Percentiles rank a stretch among this genome's conserved stretches.
Evolutionary conservation across 2,888 invertebrate species (phyloP).

Genomic region (Ceramica pisi): DNA sequence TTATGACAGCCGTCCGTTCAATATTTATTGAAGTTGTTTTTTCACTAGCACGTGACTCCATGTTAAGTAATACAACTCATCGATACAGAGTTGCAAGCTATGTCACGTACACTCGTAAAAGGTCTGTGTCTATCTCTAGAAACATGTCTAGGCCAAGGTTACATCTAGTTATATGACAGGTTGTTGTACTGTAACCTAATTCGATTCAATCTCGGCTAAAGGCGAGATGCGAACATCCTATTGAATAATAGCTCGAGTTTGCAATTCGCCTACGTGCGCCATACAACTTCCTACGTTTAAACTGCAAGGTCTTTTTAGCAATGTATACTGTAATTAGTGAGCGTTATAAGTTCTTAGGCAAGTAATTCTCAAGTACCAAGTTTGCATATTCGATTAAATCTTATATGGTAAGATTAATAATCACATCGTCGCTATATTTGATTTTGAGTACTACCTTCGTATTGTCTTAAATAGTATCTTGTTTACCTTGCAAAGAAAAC

Average conservation of each 20-base stretch:
- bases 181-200: conserved; percentile 57
- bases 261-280: conserved; percentile 60
- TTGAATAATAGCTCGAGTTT: conserved; percentile 65
- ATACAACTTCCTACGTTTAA: conserved; percentile 65
- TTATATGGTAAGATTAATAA: conserved; percentile 40
- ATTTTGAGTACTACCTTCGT: conserved; percentile 29
- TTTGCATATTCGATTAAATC: conserved; percentile 50
- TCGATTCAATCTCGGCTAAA: conserved; percentile 53
- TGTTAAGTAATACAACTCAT: conserved; percentile 52
- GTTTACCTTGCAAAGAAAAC: conserved; percentile 40
- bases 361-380: conserved; percentile 37
- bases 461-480: conserved; percentile 28
- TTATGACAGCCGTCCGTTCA: neutral
- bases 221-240: conserved; percentile 52
- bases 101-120: conserved; percentile 65
- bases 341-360: conserved; percentile 32
- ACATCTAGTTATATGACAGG: conserved; percentile 50
- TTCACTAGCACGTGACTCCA: conserved; percentile 41
- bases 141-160: conserved; percentile 68
- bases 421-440: conserved; percentile 41
- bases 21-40: conserved; percentile 31
- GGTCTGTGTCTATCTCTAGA: conserved; percentile 45
- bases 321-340: conserved; percentile 46
- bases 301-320: conserved; percentile 57
- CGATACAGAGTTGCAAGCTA: conserved; percentile 48